phyloP scores from a whole-genome alignment of 2,113 vertebrate species.

The Chaenocephalus aceratus region DNA sequence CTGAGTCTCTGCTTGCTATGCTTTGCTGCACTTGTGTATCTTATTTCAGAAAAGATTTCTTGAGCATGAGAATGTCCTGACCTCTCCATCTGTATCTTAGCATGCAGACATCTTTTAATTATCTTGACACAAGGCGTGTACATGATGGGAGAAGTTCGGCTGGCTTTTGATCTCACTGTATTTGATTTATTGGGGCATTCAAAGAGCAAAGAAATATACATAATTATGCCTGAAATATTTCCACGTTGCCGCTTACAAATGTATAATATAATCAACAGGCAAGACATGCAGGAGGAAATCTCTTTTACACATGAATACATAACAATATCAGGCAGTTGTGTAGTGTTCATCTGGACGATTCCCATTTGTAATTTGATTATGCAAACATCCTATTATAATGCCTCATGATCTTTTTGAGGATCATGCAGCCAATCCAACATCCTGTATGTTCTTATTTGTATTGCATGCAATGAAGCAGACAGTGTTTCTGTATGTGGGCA shows the following conservation, averaged over 20 bases:
- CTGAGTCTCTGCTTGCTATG: background rate
- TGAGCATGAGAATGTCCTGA: constrained; percentile 11
- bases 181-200: background rate
- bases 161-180: constrained; percentile 10
- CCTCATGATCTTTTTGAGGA: constrained; percentile 7
- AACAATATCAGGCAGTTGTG: background rate
- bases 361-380: constrained; percentile 39
- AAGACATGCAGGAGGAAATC: constrained; percentile 12
- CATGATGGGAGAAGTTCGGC: background rate
- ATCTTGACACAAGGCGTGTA: background rate
- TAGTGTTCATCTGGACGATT: constrained; percentile 25
- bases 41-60: constrained; percentile 8
- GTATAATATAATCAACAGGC: background rate
- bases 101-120: constrained; percentile 35
- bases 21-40: background rate
- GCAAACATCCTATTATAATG: constrained; percentile 26
- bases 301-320: constrained; percentile 22
- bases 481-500: too few species aligned
- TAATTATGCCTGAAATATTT: constrained; percentile 44
- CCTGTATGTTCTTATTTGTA: background rate
- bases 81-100: constrained; percentile 32
- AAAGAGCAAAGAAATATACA: constrained; percentile 17
- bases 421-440: constrained; percentile 3
- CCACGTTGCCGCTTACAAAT: constrained; percentile 19
- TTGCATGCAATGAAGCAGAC: background rate